Base-by-base conservation (phyloP, 2,888 invertebrate species). In the Nephrotoma appendiculata region DNA sequence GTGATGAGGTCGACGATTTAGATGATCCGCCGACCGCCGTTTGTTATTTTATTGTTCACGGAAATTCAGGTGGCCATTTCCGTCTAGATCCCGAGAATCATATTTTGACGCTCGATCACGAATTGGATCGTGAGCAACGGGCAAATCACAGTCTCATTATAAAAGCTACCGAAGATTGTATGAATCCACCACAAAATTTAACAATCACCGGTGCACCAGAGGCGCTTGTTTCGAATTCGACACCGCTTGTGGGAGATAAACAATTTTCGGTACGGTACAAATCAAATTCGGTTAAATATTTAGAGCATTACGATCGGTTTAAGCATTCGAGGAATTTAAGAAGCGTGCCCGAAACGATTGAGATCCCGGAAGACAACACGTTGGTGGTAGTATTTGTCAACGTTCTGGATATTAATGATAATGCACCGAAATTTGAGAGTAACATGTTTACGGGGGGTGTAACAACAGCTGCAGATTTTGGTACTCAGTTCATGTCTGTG, bases 391-490 rank as follows among this genome's bases (percentile, higher is more conserved):
- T 97, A 0, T 90, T 94, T 9, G 92, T 98, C 0, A 93, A 93
- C 87, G 95, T 99, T 0, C 91, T 93, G 83, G 99, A 99, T 89
- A 94, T 97, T 1, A 98, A 99, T 90, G 99, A 99, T 89, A 98
- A 98, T 91, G 93, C 96, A 0, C 98, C 99, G 0, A 93, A 93
- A 89, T 98, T 98, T 90, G 92, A 94, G 3, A 95, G 94, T 87
- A 94, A 94, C 88, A 94, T 97, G 87, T 98, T 98, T 90, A 98
- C 98, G 0, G 98, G 98, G 0, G 98, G 98, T 0, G 96, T 99
- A 1, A 98, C 98, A 12, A 98, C 98, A 0, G 97, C 96, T 88
- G 97, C 97, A 0, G 96, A 97, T 90, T 98, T 98, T 90, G 98
- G 98, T 0, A 95, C 96, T 0, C 95, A 95, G 89, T 96, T 98